These are phyloP conservation scores for Atta texana DNA, from an alignment of 1,140 invertebrate species.

Conservation along the genomic window DNA sequence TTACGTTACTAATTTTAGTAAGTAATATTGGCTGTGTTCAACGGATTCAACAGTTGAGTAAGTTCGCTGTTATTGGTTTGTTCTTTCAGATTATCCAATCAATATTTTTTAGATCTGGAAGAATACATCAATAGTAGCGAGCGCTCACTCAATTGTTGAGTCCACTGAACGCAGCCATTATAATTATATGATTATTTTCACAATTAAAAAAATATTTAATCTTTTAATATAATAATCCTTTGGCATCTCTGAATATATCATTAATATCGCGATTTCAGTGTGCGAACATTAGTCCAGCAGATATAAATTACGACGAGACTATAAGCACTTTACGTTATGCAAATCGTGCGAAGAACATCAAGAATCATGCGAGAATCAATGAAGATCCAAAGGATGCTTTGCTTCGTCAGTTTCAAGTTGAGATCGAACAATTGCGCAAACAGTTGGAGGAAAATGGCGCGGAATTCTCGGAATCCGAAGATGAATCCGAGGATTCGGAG, in stretches of 20 bases:
- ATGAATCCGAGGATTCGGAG: slow-evolving; percentile 80
- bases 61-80: no score
- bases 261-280: slow-evolving; percentile 86
- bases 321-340: slow-evolving; percentile 99
- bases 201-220: neutral
- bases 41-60: no score
- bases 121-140: no score
- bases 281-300: slow-evolving; percentile 98
- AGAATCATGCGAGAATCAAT: slow-evolving; percentile 98
- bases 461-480: slow-evolving; percentile 82
- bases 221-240: no score
- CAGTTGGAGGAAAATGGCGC: slow-evolving; percentile 91
- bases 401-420: slow-evolving; percentile 97
- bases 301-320: slow-evolving; percentile 98
- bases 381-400: slow-evolving; percentile 99
- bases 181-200: slow-evolving; percentile 12
- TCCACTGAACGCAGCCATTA: no score
- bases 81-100: no score
- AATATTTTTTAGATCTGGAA: no score
- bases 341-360: slow-evolving; percentile 98
- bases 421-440: slow-evolving; percentile 96
- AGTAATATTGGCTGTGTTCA: neutral
- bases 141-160: no score
- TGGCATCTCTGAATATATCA: neutral
- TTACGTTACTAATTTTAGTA: slow-evolving; percentile 26